Percentiles rank a stretch among this genome's conserved stretches.
Evolutionary conservation across 2,797 vertebrate species (phyloP).

Genomic region (Lepilemur septentrionalis): DNA sequence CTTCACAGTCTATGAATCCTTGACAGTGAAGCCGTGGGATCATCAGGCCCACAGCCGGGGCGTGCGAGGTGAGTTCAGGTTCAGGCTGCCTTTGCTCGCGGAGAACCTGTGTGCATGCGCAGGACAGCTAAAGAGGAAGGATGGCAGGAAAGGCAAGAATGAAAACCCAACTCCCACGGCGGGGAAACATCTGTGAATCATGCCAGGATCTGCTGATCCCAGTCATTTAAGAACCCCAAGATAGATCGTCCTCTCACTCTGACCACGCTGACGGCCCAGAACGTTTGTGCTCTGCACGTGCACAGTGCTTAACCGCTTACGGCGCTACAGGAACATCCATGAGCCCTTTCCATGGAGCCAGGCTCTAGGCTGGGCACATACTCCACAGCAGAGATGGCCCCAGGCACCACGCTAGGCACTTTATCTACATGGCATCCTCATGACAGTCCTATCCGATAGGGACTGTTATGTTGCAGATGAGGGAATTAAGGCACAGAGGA

Average conservation of each 20-base stretch:
- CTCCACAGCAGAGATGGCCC: neutral
- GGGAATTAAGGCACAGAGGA: neutral
- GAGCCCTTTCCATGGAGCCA: neutral
- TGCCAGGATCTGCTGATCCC: neutral
- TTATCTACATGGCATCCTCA: neutral
- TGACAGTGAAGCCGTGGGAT: neutral
- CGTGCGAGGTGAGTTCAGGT: neutral
- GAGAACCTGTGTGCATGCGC: neutral
- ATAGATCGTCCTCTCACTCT: neutral
- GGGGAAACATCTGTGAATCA: neutral
- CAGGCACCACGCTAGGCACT: neutral
- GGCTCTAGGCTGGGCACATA: neutral
- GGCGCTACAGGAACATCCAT: neutral
- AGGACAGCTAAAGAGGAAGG: neutral
- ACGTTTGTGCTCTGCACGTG: neutral
- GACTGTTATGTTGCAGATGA: neutral
- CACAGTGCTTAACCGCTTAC: neutral
- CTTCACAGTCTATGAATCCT: neutral
- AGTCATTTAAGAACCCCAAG: conserved; percentile 9
- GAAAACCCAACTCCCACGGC: neutral
- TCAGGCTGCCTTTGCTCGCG: neutral
- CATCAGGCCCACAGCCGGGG: neutral
- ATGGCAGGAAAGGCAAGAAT: neutral
- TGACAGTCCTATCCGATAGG: neutral
- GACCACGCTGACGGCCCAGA: neutral